Evolutionary conservation across 2,113 vertebrate genomes (phyloP).

Genomic region (Dipodomys stephensi): DNA sequence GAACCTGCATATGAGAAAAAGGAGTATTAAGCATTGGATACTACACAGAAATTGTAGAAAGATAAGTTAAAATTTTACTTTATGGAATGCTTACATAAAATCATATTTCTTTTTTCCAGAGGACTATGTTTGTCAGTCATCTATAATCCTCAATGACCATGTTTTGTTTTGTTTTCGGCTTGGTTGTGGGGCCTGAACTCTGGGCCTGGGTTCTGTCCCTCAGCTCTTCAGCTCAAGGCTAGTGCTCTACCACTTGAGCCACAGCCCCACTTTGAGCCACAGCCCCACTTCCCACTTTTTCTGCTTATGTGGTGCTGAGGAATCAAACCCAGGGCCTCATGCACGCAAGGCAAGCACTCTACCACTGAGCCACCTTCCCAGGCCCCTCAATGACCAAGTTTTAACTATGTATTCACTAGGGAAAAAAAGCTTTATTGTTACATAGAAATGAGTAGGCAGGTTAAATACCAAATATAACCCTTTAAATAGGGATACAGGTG

Average conservation of each 20-base stretch:
- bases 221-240: too few relatives aligned
- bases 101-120: not conserved
- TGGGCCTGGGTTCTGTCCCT: too few relatives aligned
- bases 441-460: not conserved
- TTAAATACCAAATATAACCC: not conserved
- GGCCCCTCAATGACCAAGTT: not conserved
- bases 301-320: too few relatives aligned
- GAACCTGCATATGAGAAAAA: not conserved
- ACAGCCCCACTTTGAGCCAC: too few relatives aligned
- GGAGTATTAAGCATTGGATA: slow-evolving; percentile 16
- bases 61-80: slow-evolving; percentile 28
- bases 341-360: too few relatives aligned
- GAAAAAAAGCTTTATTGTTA: not conserved
- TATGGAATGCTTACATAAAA: not conserved
- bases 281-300: too few relatives aligned
- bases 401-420: not conserved
- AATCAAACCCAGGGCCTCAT: too few relatives aligned
- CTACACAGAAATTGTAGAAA: not conserved
- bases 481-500: too few relatives aligned
- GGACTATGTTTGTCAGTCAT: not conserved
- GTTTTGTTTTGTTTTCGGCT: not conserved
- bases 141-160: not conserved
- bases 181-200: too few relatives aligned
- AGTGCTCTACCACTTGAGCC: too few relatives aligned
- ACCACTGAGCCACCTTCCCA: too few relatives aligned